Evolutionary conservation across 2,888 invertebrate species (phyloP).

Genomic region (Acrocyrtus sp.): DNA sequence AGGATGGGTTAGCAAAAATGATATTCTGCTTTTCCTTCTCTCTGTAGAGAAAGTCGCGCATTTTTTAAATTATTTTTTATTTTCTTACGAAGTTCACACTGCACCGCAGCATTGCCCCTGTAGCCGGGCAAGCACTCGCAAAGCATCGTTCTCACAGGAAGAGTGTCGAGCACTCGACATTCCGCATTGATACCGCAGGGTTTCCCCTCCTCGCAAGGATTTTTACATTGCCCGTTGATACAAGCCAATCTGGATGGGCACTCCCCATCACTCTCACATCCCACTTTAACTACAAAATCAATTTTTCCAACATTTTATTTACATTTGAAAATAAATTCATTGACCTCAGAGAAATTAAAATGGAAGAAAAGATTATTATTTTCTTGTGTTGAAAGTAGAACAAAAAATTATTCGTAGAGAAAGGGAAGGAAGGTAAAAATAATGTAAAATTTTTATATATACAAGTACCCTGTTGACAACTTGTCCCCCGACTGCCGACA

Average conservation of each 20-base stretch:
- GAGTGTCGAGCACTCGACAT: constrained; percentile 84
- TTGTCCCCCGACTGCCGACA: constrained; percentile 69
- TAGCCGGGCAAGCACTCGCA: constrained; percentile 91
- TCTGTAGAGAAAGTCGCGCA: too few relatives aligned
- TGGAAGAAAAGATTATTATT: constrained; percentile 15
- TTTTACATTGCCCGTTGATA: constrained; percentile 81
- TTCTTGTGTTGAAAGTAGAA: neutral
- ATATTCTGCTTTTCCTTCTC: too few relatives aligned
- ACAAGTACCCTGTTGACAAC: constrained; percentile 58
- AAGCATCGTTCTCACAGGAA: constrained; percentile 88
- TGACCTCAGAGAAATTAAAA: constrained; percentile 10
- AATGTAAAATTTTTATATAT: constrained; percentile 11
- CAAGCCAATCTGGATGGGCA: constrained; percentile 85
- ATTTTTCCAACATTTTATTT: constrained; percentile 5
- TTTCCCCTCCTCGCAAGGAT: constrained; percentile 81
- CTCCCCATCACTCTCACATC: constrained; percentile 82
- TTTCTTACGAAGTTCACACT: constrained; percentile 85
- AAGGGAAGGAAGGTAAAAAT: constrained; percentile 5
- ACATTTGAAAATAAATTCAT: constrained; percentile 17
- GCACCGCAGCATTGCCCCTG: constrained; percentile 85
- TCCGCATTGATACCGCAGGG: constrained; percentile 84
- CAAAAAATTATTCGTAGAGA: constrained; percentile 3
- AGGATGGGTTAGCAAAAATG: too few relatives aligned
- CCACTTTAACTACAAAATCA: constrained; percentile 54
- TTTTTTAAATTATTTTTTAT: too few relatives aligned